These are phyloP conservation scores for Poeciliopsis occidentalis DNA, from an alignment of 2,113 vertebrate species.

Conservation along the genomic window DNA sequence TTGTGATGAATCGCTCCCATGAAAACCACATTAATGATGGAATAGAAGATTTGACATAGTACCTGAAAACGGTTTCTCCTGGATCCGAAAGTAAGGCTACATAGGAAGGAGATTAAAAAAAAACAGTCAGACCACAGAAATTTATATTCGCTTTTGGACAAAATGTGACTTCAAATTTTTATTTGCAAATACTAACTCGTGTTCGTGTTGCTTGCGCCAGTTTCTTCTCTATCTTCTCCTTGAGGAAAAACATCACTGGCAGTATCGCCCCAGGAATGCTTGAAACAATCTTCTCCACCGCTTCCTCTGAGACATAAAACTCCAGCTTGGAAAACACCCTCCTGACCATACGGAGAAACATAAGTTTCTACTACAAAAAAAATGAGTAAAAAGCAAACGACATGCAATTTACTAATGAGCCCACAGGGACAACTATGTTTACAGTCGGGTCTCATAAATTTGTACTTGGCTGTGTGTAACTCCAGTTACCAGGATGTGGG, in stretches of 20 bases:
- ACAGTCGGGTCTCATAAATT: slow-evolving; percentile 25
- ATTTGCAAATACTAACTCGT: slow-evolving; percentile 48
- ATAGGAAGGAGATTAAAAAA: not conserved
- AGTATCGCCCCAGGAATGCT: slow-evolving; percentile 73
- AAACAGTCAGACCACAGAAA: not conserved
- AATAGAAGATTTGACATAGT: not conserved
- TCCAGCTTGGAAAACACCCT: slow-evolving; percentile 83
- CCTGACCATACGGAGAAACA: slow-evolving; percentile 53
- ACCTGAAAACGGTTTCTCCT: not conserved
- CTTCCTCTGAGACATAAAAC: slow-evolving; percentile 77
- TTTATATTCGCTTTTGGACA: not conserved
- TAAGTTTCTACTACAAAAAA: slow-evolving; percentile 25
- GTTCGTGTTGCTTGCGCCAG: slow-evolving; percentile 26
- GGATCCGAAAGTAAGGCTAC: not conserved
- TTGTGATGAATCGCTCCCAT: not conserved
- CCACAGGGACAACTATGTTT: slow-evolving; percentile 21
- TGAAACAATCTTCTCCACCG: slow-evolving; percentile 72
- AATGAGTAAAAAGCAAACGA: not conserved
- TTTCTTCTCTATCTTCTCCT: slow-evolving; percentile 74
- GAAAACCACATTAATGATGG: not conserved
- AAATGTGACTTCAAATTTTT: not conserved
- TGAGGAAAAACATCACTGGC: slow-evolving; percentile 71
- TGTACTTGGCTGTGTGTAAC: slow-evolving; percentile 38
- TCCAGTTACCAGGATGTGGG: slow-evolving; percentile 21
- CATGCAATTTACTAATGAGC: slow-evolving; percentile 18